Conservation (phyloP, 2,113 vertebrate species). For the Thomomys bottae region DNA sequence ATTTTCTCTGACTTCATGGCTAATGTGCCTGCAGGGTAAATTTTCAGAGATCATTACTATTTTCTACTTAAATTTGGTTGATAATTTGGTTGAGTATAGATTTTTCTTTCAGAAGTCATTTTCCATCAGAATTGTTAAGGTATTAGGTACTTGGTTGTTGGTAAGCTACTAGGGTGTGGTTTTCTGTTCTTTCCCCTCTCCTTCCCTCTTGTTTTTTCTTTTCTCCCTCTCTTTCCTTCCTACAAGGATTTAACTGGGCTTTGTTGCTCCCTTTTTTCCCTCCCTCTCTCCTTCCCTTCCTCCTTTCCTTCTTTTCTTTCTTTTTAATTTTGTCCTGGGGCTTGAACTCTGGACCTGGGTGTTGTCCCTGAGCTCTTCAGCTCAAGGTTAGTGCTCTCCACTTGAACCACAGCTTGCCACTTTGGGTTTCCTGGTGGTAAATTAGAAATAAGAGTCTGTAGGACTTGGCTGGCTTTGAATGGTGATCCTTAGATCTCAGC, state of each 20-base stretch:
- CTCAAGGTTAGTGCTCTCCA: too few relatives aligned
- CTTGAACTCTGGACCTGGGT: too few relatives aligned
- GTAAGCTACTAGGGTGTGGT: neutral
- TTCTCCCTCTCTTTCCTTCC: constrained; percentile 41
- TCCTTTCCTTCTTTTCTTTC: too few relatives aligned
- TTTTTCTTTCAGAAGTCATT: constrained; percentile 26
- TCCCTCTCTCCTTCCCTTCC: too few relatives aligned
- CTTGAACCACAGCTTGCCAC: too few relatives aligned
- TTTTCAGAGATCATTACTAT: neutral
- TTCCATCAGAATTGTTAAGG: neutral
- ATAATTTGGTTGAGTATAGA: constrained; percentile 24
- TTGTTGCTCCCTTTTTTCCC: too few relatives aligned
- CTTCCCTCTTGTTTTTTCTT: constrained; percentile 9
- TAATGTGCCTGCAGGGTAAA: constrained; percentile 6
- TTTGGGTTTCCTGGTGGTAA: too few relatives aligned
- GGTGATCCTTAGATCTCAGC: too few relatives aligned
- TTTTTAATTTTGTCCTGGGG: too few relatives aligned
- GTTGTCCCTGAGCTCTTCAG: too few relatives aligned
- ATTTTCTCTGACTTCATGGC: neutral
- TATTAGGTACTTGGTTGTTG: neutral
- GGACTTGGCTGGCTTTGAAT: too few relatives aligned
- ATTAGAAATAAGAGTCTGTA: too few relatives aligned
- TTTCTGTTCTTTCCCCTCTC: neutral
- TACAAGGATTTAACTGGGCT: constrained; percentile 32
- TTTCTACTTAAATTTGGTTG: neutral